Percentiles rank a stretch among this genome's conserved stretches.
These are phyloP conservation scores for Pao palembangensis DNA, from an alignment of 2,113 vertebrate genomes.

Conservation along the genomic window DNA sequence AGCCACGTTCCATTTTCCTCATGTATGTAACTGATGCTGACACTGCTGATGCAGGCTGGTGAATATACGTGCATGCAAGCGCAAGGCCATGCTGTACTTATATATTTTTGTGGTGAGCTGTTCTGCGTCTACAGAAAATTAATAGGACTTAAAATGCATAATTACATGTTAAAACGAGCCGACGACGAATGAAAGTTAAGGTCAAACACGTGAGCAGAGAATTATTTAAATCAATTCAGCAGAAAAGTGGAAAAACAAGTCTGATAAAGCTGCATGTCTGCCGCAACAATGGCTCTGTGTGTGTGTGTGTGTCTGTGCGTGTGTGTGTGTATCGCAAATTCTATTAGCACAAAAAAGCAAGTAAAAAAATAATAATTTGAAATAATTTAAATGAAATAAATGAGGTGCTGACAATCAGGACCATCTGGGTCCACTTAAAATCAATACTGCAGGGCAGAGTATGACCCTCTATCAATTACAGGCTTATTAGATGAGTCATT, in stretches of 20 bases:
- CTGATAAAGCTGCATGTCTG: conserved; percentile 24
- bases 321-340: no score
- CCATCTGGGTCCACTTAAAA: conserved; percentile 61
- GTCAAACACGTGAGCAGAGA: neutral
- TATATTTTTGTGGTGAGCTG: no score
- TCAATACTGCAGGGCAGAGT: conserved; percentile 56
- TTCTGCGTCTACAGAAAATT: no score
- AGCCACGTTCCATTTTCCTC: conserved; percentile 39
- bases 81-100: no score
- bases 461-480: conserved; percentile 72
- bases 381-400: conserved; percentile 51
- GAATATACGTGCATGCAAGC: conserved; percentile 7
- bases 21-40: conserved; percentile 23
- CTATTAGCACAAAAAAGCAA: conserved; percentile 34
- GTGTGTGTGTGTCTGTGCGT: no score
- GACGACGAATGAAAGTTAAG: neutral
- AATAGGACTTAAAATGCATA: no score
- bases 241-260: conserved; percentile 45
- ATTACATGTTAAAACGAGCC: no score
- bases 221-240: conserved; percentile 43
- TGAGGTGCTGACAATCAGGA: conserved; percentile 56
- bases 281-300: conserved; percentile 5
- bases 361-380: conserved; percentile 25
- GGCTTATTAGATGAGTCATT: conserved; percentile 63
- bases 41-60: conserved; percentile 24